A percentile compares a stretch with the other conserved stretches of the same genome.
phyloP scores from a whole-genome alignment of 2,888 invertebrate species.

The Aplocera efformata region DNA sequence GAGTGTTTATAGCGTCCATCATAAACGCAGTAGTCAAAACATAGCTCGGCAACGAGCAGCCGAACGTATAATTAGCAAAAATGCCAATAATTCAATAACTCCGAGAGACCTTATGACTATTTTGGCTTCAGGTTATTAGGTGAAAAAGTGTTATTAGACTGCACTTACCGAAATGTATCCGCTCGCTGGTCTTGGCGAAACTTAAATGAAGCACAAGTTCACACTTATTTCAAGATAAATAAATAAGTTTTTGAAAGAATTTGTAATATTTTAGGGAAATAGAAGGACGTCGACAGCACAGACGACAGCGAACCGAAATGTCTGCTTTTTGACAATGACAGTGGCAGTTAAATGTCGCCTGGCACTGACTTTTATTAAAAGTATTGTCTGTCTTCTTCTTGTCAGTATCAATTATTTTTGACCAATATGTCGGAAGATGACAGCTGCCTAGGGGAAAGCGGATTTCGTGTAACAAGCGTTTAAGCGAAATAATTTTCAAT shows the following conservation, averaged over 20 bases:
- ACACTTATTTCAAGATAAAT: constrained; percentile 38
- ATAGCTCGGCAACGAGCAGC: constrained; percentile 7
- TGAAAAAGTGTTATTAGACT: constrained; percentile 24
- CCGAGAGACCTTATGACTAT: constrained; percentile 51
- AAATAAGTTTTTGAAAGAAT: constrained; percentile 32
- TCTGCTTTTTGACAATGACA: not conserved
- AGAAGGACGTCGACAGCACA: constrained; percentile 16
- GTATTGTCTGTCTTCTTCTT: too few relatives aligned
- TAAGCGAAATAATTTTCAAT: too few relatives aligned
- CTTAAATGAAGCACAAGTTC: constrained; percentile 22
- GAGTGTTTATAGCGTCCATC: constrained; percentile 1
- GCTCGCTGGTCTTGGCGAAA: constrained; percentile 4
- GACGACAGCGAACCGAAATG: not conserved
- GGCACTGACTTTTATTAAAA: too few relatives aligned
- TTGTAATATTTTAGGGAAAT: constrained; percentile 36
- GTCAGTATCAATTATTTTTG: too few relatives aligned
- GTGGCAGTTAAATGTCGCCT: not conserved
- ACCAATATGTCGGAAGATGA: too few relatives aligned
- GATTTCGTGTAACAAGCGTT: too few relatives aligned
- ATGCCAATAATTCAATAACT: constrained; percentile 42
- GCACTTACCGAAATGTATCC: constrained; percentile 36
- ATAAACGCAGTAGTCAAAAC: constrained; percentile 19
- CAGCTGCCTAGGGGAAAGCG: too few relatives aligned
- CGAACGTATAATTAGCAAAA: constrained; percentile 31
- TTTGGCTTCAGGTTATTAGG: constrained; percentile 39